Conservation (phyloP, 2,888 invertebrate species). For the Lathronympha strigana region DNA sequence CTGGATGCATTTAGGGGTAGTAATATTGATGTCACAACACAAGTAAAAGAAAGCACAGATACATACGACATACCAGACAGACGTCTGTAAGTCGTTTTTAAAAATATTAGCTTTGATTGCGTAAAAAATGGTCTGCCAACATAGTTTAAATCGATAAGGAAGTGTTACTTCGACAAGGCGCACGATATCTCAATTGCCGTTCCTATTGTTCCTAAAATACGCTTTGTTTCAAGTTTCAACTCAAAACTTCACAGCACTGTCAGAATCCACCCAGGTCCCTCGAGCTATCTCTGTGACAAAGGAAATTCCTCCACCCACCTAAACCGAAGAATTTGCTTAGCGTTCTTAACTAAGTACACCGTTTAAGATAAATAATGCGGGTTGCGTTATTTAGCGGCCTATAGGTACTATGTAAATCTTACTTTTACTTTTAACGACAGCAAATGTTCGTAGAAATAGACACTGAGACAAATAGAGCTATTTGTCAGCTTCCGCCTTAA, state of each 20-base stretch:
- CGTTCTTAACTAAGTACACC: constrained; percentile 42
- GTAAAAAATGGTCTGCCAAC: neutral
- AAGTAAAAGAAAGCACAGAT: too few relatives aligned
- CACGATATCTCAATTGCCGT: constrained; percentile 18
- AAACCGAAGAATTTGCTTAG: constrained; percentile 48
- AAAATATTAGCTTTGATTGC: neutral
- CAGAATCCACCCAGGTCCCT: constrained; percentile 19
- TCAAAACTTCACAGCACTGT: neutral
- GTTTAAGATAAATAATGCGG: constrained; percentile 41
- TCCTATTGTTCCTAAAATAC: constrained; percentile 11
- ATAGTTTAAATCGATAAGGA: constrained; percentile 9
- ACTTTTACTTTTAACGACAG: constrained; percentile 16
- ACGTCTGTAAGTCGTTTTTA: too few relatives aligned
- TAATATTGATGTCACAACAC: too few relatives aligned
- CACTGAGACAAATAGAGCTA: constrained; percentile 32
- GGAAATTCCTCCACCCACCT: constrained; percentile 51
- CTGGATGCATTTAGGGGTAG: too few relatives aligned
- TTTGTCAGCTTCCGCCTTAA: constrained; percentile 31
- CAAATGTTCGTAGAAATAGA: constrained; percentile 18
- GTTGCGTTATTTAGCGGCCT: constrained; percentile 34
- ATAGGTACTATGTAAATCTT: constrained; percentile 16
- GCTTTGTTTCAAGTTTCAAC: constrained; percentile 1
- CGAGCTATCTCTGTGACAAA: constrained; percentile 46
- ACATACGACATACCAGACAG: too few relatives aligned
- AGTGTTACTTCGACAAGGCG: constrained; percentile 5